These are phyloP conservation scores for Scarus forsteni DNA, from an alignment of 2,797 vertebrate genomes.

Conservation along the genomic window DNA sequence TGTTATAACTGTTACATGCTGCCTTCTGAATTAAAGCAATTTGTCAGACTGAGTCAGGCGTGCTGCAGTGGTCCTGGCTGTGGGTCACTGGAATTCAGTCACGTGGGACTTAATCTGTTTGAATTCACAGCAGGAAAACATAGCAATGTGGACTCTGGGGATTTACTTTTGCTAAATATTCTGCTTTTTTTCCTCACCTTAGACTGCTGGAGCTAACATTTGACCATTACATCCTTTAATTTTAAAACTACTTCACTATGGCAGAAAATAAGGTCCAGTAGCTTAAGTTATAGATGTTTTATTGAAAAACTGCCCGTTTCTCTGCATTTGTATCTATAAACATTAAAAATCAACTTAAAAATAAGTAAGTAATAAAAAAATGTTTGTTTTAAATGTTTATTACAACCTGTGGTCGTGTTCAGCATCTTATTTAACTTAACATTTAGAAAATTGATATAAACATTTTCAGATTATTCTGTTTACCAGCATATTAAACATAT, in stretches of 20 bases:
- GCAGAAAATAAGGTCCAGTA: no score
- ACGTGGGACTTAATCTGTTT: conserved; percentile 65
- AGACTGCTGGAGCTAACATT: conserved; percentile 4
- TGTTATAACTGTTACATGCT: conserved; percentile 19
- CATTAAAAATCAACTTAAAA: no score
- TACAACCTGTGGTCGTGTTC: background rate
- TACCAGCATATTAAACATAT: background rate
- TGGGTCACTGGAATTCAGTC: conserved; percentile 70
- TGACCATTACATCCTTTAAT: background rate
- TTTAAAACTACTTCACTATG: no score
- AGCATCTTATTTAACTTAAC: background rate
- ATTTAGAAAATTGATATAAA: background rate
- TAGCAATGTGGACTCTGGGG: conserved; percentile 7
- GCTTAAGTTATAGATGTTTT: no score
- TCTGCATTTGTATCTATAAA: no score
- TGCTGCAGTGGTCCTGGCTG: conserved; percentile 51
- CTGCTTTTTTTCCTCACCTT: conserved; percentile 19
- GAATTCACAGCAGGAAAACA: conserved; percentile 58
- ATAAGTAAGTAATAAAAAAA: no score
- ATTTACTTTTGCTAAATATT: conserved; percentile 15
- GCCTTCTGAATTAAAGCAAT: conserved; percentile 45
- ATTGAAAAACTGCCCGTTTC: no score
- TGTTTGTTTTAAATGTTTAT: no score
- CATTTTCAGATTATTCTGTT: background rate
- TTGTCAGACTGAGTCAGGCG: conserved; percentile 45